Evolutionary conservation across 1,140 invertebrate species (phyloP).

Genomic region (Frieseomelitta varia): DNA sequence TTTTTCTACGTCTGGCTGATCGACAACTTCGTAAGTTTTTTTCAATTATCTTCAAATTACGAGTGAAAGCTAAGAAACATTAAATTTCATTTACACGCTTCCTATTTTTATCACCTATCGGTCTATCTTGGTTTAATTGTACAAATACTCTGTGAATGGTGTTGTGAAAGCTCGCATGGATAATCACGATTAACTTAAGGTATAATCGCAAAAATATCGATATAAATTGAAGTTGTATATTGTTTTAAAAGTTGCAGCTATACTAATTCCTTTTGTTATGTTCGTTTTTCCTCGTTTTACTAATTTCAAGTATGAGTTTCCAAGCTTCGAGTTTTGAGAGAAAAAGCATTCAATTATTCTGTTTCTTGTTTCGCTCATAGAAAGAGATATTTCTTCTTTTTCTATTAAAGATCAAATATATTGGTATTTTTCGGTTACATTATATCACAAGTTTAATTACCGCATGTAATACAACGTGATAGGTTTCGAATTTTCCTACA

Average conservation of each 20-base stretch:
- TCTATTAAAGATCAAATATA: not conserved
- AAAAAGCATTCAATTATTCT: not conserved
- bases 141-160: not conserved
- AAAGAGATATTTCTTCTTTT: not conserved
- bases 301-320: not conserved
- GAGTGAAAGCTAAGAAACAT: slow-evolving; percentile 16
- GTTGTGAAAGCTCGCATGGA: not conserved
- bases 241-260: not conserved
- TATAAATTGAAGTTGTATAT: not conserved
- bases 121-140: not conserved
- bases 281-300: not conserved
- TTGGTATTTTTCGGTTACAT: not conserved
- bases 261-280: not conserved
- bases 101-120: not conserved
- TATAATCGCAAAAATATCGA: not conserved
- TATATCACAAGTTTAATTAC: slow-evolving; percentile 29
- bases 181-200: not conserved
- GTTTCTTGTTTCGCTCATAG: not conserved
- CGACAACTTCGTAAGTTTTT: not conserved
- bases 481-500: too few species aligned
- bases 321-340: not conserved
- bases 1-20: not conserved
- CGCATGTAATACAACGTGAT: not conserved
- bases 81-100: slow-evolving; percentile 25
- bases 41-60: not conserved